Base-by-base conservation (phyloP, 1,140 invertebrate genomes). In the Diplogasteroides magnus region DNA sequence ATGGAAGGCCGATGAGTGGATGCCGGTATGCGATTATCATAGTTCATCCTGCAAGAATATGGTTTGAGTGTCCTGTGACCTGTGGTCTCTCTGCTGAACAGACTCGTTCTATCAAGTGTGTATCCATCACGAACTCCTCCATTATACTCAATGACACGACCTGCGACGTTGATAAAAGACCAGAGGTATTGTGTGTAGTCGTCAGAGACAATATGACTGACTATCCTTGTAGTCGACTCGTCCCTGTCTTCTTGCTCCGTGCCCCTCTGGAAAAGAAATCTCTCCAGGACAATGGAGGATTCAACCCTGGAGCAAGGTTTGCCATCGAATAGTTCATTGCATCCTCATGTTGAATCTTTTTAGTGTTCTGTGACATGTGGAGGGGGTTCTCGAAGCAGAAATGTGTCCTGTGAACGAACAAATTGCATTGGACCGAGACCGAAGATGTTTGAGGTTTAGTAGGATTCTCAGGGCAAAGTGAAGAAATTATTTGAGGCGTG, bases 331-430 rank as follows among this genome's bases (percentile, higher is more conserved):
- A 23, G 29, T 61, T 28, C 6, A 11, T 61, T 61, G 11, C 59
- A 28, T 11, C 13, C 29, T 26, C 25, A 61, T 14, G 14, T 23
- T 28, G 11, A 28, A 13, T 13, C 25, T 77, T 78, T 78, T 68
- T 56, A 80, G 74, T 81, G 78, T 60, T 78, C 77, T 19, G 68
- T 77, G 37, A 48, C 62, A 29, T 79, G 77, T 69, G 77, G 76
- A 58, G 75, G 67, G 31, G 78, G 78, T 11, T 80, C 63, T 48
- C 63, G 75, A 15, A 74, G 77, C 37, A 74, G 78, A 61, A 58
- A 63, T 26, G 74, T 78, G 25, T 62, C 31, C 27, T 81, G 77
- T 65, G 48, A 31, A 56, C 19, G 60, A 55, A 27, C 37, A 23
- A n/a, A 58, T 28, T 77, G 78, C 57, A 55, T 37, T 55, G 77